Evolutionary conservation across 2,797 vertebrate genomes (phyloP).

Genomic region (Gymnoscopelus braueri): DNA sequence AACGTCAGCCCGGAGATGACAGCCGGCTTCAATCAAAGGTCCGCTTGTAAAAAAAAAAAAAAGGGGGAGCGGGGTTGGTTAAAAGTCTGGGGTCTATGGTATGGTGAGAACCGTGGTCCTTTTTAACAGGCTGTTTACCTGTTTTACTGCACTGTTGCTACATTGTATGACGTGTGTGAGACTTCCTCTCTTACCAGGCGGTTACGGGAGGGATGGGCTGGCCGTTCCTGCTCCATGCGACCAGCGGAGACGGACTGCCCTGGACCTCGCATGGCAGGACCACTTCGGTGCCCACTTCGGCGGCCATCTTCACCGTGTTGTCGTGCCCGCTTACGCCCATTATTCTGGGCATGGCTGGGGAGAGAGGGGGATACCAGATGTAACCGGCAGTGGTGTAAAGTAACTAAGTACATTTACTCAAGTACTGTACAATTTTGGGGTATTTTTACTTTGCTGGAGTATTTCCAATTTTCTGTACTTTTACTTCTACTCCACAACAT

Average conservation of each 20-base stretch:
- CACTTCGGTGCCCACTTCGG: slow-evolving; percentile 84
- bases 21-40: slow-evolving; percentile 35
- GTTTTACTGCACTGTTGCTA: slow-evolving; percentile 30
- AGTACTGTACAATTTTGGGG: no score
- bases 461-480: no score
- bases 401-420: no score
- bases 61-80: slow-evolving; percentile 20
- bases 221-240: slow-evolving; percentile 87
- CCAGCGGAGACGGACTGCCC: slow-evolving; percentile 84
- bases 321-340: slow-evolving; percentile 59
- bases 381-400: slow-evolving; percentile 12
- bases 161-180: slow-evolving; percentile 22
- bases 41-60: slow-evolving; percentile 30
- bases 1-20: slow-evolving; percentile 27
- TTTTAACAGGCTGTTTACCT: slow-evolving; percentile 22
- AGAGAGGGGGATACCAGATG: slow-evolving; percentile 7
- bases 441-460: no score
- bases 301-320: slow-evolving; percentile 71
- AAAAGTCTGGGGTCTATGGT: slow-evolving; percentile 19
- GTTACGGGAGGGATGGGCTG: slow-evolving; percentile 78
- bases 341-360: slow-evolving; percentile 87
- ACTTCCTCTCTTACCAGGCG: slow-evolving; percentile 80
- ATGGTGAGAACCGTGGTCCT: slow-evolving; percentile 28
- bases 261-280: slow-evolving; percentile 87
- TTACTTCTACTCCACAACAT: no score